phyloP scores from a whole-genome alignment of 2,113 vertebrate species.

The Shinisaurus crocodilurus region DNA sequence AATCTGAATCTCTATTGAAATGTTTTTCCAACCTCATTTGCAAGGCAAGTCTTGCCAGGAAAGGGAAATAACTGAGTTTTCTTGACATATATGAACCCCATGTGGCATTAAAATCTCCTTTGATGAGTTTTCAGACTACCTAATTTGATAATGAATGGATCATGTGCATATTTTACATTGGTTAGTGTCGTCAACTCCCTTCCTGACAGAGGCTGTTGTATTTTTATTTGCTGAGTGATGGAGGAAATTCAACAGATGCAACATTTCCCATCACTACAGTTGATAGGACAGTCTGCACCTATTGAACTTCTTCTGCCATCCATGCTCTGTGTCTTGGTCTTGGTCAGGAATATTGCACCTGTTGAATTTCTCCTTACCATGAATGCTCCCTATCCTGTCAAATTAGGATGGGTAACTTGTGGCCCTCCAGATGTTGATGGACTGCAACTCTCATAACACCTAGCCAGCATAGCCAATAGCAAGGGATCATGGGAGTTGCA shows the following conservation, averaged over 20 bases:
- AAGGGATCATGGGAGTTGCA: no score
- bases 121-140: background rate
- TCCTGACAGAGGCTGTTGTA: background rate
- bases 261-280: background rate
- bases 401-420: no score
- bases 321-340: background rate
- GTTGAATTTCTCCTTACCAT: background rate
- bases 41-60: conserved; percentile 6
- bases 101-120: background rate
- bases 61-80: background rate
- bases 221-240: background rate
- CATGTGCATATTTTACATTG: background rate
- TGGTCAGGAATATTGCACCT: background rate
- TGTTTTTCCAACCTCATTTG: conserved; percentile 30
- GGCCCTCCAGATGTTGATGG: no score
- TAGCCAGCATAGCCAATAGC: no score
- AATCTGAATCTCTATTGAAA: conserved; percentile 20
- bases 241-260: background rate
- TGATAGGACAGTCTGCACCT: background rate
- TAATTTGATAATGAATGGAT: background rate
- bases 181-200: background rate
- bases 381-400: background rate
- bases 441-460: no score
- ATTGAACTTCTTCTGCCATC: background rate
- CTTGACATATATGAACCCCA: background rate